Conservation (phyloP, 2,113 vertebrate species). For the Recurvirostra avosetta region DNA sequence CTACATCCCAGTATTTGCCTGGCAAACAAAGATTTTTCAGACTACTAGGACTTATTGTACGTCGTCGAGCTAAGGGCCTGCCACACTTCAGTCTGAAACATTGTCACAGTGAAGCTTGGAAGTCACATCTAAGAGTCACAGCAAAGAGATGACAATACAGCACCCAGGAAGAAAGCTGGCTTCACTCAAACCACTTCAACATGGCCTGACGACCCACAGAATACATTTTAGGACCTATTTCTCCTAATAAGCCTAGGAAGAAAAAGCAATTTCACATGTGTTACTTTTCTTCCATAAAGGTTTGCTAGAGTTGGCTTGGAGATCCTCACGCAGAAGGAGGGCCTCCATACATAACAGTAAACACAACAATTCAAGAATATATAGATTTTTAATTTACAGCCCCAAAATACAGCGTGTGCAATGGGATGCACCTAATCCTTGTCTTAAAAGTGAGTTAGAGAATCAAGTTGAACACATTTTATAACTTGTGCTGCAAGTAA, state of each 20-base stretch:
- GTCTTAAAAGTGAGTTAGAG: not conserved
- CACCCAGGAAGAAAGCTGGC: not conserved
- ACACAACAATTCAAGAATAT: not conserved
- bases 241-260: not conserved
- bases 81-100: not conserved
- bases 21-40: not conserved
- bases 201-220: not conserved
- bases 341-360: not conserved
- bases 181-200: not conserved
- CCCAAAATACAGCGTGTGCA: not conserved
- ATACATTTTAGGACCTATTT: not conserved
- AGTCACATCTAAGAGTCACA: not conserved
- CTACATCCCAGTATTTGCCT: not conserved
- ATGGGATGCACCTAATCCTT: not conserved
- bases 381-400: not conserved
- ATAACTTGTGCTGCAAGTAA: not conserved
- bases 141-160: not conserved
- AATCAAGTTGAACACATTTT: not conserved
- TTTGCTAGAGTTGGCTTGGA: not conserved
- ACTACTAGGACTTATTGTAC: not conserved
- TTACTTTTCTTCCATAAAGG: not conserved
- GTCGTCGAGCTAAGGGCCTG: not conserved
- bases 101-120: not conserved
- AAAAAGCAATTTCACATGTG: not conserved
- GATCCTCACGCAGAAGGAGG: not conserved